Conservation (phyloP, 2,888 invertebrate genomes). For the Bombylius major region DNA sequence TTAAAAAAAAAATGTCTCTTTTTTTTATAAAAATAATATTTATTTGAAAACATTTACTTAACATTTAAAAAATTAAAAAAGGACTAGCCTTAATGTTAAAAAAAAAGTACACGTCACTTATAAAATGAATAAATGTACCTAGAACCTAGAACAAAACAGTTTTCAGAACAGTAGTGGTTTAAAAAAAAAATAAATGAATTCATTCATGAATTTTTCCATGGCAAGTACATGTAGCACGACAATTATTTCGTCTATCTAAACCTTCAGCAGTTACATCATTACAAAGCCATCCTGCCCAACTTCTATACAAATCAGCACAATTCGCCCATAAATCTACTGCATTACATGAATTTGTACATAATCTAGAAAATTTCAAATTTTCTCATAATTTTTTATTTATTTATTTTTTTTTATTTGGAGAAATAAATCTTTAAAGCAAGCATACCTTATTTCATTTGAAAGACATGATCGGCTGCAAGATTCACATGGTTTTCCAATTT, state of each 20-base stretch:
- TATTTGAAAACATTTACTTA: too few species aligned
- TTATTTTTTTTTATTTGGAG: background rate
- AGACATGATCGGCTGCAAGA: slow-evolving; percentile 52
- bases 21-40: too few species aligned
- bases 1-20: too few species aligned
- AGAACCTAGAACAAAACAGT: too few species aligned
- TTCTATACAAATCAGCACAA: slow-evolving; percentile 48
- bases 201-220: slow-evolving; percentile 40
- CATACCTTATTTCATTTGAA: slow-evolving; percentile 34
- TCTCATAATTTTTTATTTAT: background rate
- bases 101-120: too few species aligned
- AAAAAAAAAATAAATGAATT: background rate
- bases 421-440: background rate
- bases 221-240: slow-evolving; percentile 64
- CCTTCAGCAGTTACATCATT: slow-evolving; percentile 40
- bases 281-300: slow-evolving; percentile 50
- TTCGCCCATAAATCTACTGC: slow-evolving; percentile 59
- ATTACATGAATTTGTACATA: slow-evolving; percentile 64
- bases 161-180: too few species aligned
- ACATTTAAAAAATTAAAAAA: too few species aligned
- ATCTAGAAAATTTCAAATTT: slow-evolving; percentile 17
- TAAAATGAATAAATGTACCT: too few species aligned
- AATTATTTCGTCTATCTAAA: slow-evolving; percentile 41
- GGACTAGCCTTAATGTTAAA: too few species aligned
- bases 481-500: slow-evolving; percentile 49